Base-by-base conservation (phyloP, 2,797 vertebrate genomes). In the Amazona ochrocephala region DNA sequence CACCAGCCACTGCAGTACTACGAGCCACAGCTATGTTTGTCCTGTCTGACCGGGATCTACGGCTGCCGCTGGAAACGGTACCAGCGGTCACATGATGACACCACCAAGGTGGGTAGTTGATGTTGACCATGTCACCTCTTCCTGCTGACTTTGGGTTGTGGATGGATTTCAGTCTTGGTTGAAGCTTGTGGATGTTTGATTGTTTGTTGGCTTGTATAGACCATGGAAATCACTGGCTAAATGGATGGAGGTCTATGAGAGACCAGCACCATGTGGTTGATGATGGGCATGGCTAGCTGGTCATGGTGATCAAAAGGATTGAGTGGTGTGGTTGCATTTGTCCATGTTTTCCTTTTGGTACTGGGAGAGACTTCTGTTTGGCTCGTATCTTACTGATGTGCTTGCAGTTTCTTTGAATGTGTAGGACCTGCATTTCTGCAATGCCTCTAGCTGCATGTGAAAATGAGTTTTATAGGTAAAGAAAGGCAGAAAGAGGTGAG, bases 1-100 rank as follows among this genome's bases (percentile, higher is more conserved):
- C 99, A 99, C 98, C 99, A 99, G 96, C 99, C 99, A 44, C 98
- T 99, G 90, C 99, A 99, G 98, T 99, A 99, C 98, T 99, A 99
- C 26, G 99, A 99, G 98, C 99, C 99, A 26, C 99, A 99, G 97
- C 97, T 99, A 96, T 99, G 99, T 96, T 97, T 99, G 97, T 99
- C 99, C 96, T 99, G 99, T 87, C 98, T 99, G 98, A 99, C 99
- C 0, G 99, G 99, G 94, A 99, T 99, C 98, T 99, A 99, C 78
- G 99, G 99, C 96, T 99, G 99, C 98, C 99, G 99, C 95, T 99
- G 99, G 99, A 99, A 99, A 98, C 99, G 99, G 95, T 99, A 99
- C 98, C 99, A 99, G 98, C 99, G 99, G 92, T 99, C 99, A 94
- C 99, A 99, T 89, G 99, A 99, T 87, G 98, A 99, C 97, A 99